These are phyloP conservation scores for Chalcosyrphus nemorum DNA, from an alignment of 2,888 invertebrate species.

Conservation along the genomic window DNA sequence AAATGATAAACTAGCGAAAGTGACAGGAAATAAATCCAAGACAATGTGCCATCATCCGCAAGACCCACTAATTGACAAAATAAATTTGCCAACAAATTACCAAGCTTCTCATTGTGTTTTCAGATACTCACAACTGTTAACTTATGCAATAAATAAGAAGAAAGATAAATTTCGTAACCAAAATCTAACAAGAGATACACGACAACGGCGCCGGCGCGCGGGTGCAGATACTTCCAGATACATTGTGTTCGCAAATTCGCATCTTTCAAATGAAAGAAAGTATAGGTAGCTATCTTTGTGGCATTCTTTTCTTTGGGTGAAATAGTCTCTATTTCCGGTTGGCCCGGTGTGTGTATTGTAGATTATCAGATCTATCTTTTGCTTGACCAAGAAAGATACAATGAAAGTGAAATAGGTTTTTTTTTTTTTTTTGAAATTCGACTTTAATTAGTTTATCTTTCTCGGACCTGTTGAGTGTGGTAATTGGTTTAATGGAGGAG, in stretches of 20 bases:
- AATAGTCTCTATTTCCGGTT: background rate
- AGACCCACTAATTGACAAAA: conserved; percentile 40
- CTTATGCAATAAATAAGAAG: background rate
- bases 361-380: conserved; percentile 1
- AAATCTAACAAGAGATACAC: background rate
- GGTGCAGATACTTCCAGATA: background rate
- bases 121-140: background rate
- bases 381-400: background rate
- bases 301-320: background rate
- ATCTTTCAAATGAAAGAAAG: background rate
- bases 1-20: conserved; percentile 59
- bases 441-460: background rate
- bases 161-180: background rate
- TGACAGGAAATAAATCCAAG: conserved; percentile 57
- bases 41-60: background rate
- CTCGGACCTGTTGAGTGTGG: background rate
- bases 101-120: background rate
- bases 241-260: background rate
- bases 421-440: background rate
- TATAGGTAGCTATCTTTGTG: background rate
- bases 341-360: background rate
- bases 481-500: background rate
- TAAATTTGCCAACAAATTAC: conserved; percentile 12
- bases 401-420: background rate
- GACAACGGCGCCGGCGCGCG: no score